phyloP scores from a whole-genome alignment of 2,113 vertebrate genomes.

The Ia io region DNA sequence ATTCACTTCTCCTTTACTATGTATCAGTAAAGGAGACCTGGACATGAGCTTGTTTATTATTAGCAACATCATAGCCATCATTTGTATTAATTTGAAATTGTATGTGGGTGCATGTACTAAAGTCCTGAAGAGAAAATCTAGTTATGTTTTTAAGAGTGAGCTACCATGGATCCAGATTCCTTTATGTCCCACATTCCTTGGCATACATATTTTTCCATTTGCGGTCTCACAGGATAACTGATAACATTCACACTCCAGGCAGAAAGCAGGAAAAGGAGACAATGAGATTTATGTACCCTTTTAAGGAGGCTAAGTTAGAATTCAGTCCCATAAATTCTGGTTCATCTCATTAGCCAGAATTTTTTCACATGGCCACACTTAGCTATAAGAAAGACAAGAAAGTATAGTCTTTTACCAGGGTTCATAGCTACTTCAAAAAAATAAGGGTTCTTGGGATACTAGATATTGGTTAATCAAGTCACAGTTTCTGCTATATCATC shows the following conservation, averaged over 20 bases:
- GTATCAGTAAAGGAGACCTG: neutral
- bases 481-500: neutral
- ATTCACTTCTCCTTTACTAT: neutral
- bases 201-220: neutral
- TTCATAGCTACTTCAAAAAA: neutral
- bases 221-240: neutral
- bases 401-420: neutral
- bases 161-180: neutral
- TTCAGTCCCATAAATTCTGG: neutral
- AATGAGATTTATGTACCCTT: neutral
- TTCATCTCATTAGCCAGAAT: neutral
- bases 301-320: neutral
- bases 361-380: neutral
- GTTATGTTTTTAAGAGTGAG: neutral
- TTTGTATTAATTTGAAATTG: neutral
- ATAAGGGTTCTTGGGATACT: neutral
- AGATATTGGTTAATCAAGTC: neutral
- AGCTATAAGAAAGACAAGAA: neutral
- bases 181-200: neutral
- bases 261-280: neutral
- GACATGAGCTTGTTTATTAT: neutral
- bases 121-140: neutral
- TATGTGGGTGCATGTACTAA: neutral
- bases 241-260: neutral
- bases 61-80: neutral